Evolutionary conservation across 2,888 invertebrate species (phyloP).

Genomic region (Uloborus plumipes): DNA sequence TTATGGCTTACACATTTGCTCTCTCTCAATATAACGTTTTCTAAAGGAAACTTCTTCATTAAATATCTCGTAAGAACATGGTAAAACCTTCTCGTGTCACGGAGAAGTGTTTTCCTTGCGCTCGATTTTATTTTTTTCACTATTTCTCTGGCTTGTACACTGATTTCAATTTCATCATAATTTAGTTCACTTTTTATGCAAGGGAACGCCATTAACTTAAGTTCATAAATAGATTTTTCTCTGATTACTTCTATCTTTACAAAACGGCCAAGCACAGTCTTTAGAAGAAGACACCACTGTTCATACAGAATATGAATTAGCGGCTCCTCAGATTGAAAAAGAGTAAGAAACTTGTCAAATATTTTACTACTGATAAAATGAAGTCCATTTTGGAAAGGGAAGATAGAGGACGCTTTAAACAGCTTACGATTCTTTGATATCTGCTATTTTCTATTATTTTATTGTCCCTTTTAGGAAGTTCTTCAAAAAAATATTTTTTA

Average conservation of each 20-base stretch:
- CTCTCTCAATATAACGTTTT: slow-evolving; percentile 1
- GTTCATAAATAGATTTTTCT: not conserved
- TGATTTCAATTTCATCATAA: not conserved
- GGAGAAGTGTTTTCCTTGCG: not conserved
- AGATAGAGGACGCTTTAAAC: too few relatives aligned
- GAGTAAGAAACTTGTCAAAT: not conserved
- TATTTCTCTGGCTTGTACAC: not conserved
- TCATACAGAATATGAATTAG: slow-evolving; percentile 5
- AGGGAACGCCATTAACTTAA: not conserved
- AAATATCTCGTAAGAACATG: not conserved
- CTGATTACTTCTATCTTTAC: not conserved
- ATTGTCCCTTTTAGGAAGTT: too few relatives aligned
- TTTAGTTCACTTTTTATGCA: not conserved
- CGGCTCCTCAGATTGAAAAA: slow-evolving; percentile 7
- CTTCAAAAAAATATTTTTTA: too few relatives aligned
- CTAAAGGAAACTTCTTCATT: not conserved
- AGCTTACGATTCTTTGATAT: too few relatives aligned
- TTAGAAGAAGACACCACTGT: not conserved
- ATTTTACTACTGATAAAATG: too few relatives aligned
- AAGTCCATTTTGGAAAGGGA: too few relatives aligned
- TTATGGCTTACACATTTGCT: not conserved
- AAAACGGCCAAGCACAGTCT: slow-evolving; percentile 1
- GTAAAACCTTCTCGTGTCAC: not conserved
- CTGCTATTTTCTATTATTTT: too few relatives aligned
- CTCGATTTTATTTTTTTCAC: not conserved